Conservation (phyloP, 2,888 invertebrate genomes). For the Stramonita haemastoma region DNA sequence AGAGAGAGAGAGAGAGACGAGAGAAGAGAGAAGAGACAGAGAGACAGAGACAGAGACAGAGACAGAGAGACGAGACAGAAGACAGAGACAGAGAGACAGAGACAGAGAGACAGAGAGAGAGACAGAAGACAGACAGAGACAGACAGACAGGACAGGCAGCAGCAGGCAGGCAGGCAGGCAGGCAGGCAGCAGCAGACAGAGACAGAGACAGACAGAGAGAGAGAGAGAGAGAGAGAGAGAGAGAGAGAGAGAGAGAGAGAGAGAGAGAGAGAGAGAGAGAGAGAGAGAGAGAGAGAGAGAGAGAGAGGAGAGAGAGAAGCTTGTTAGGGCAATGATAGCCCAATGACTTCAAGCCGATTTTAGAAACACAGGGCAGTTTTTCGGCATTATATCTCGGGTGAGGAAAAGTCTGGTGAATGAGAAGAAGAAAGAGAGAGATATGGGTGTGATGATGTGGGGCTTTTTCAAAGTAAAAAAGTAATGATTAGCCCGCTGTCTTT, state of each 20-base stretch:
- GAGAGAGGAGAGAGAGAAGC: not conserved
- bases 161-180: too few species aligned
- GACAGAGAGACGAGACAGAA: not conserved
- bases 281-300: not conserved
- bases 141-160: not conserved
- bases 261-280: not conserved
- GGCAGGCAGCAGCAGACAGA: too few species aligned
- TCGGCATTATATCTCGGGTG: not conserved
- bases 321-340: not conserved
- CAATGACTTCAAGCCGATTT: too few species aligned
- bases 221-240: slow-evolving; percentile 7
- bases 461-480: too few species aligned
- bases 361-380: too few species aligned
- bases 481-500: too few species aligned
- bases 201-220: not conserved
- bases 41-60: not conserved
- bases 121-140: not conserved
- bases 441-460: not conserved
- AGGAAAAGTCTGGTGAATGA: not conserved
- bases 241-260: not conserved
- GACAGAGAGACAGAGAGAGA: not conserved
- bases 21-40: not conserved
- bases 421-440: not conserved
- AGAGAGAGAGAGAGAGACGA: not conserved
- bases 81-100: not conserved